Evolutionary conservation across 2,888 invertebrate species (phyloP), one percentile per base, ranked within the genome.

Genomic region (Pediacus dermestoides): DNA sequence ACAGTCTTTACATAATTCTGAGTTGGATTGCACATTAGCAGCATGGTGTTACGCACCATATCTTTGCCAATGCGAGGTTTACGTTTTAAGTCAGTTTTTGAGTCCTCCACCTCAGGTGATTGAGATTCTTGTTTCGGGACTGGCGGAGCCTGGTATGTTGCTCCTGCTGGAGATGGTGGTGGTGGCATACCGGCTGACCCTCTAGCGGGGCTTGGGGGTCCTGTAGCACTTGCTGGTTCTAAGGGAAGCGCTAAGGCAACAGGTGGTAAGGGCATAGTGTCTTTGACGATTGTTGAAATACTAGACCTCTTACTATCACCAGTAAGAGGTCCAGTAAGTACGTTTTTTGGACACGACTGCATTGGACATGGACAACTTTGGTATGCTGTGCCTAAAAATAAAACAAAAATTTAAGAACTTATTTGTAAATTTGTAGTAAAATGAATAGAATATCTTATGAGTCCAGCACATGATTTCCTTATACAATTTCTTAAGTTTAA

Each of bases 261-360:
- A 16, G 74, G 71, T 32, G 70, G 70, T 35, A 70, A 63, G 16
- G 68, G 66, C 54, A 67, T 60, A 26, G 67, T 65, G 48, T 69
- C 67, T 60, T 70, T 70, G 50, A 66, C 63, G 46, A 66, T 63
- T 42, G 59, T 56, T 42, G 63, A 53, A 48, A 67, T 64, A 55
- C 64, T 64, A 60, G 70, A 70, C 70, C 70, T 74, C 80, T 88
- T 88, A 85, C 85, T 82, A 83, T 87, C 88, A 88, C 89, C 89
- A 89, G 88, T 88, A 89, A 87, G 89, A 87, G 89, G 89, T 82
- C 90, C 90, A 90, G 89, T 88, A 88, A 82, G 88, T 84, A 85
- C 90, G 90, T 91, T 91, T 91, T 90, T 90, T 90, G 90, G 88
- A 90, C 88, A 90, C 81, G 88, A 82, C 77, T 88, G 88, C 78